A percentile compares a stretch with the other conserved stretches of the same genome.
These are phyloP conservation scores for Scatophagus argus DNA, from an alignment of 2,113 vertebrate genomes.

Conservation along the genomic window DNA sequence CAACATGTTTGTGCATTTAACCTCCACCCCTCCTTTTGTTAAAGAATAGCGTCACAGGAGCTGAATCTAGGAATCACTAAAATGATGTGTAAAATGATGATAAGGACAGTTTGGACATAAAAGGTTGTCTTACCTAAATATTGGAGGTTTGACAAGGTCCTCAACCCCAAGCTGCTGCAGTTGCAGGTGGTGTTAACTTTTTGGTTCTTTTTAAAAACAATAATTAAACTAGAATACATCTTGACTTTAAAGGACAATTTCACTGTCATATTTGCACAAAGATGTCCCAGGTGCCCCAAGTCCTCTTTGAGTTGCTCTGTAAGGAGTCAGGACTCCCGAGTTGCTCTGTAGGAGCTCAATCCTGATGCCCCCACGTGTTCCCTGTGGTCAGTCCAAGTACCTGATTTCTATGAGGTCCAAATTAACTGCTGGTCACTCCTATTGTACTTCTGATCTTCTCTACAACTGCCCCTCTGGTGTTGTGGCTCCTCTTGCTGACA, in stretches of 20 bases:
- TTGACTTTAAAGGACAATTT: too few species aligned
- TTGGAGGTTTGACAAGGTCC: not conserved
- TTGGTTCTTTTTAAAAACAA: not conserved
- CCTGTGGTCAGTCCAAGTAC: not conserved
- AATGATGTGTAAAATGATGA: not conserved
- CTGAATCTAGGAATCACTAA: constrained; percentile 8
- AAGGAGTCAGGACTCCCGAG: too few species aligned
- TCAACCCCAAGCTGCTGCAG: not conserved
- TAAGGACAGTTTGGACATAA: not conserved
- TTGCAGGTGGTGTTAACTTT: not conserved
- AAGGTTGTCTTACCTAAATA: constrained; percentile 2
- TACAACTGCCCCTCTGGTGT: not conserved
- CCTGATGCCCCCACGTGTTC: not conserved
- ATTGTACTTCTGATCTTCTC: not conserved
- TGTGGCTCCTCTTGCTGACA: not conserved
- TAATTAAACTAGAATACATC: not conserved
- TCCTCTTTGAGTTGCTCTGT: not conserved
- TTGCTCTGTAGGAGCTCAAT: too few species aligned
- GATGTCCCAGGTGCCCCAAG: not conserved
- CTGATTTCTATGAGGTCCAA: too few species aligned
- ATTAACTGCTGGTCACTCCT: not conserved
- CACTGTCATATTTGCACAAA: too few species aligned
- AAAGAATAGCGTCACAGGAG: not conserved
- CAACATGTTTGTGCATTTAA: constrained; percentile 42
- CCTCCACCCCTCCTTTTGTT: not conserved